These are phyloP conservation scores for Zoanthus sansibaricus DNA, from an alignment of 92 coral and sea anemone species.

Conservation along the genomic window DNA sequence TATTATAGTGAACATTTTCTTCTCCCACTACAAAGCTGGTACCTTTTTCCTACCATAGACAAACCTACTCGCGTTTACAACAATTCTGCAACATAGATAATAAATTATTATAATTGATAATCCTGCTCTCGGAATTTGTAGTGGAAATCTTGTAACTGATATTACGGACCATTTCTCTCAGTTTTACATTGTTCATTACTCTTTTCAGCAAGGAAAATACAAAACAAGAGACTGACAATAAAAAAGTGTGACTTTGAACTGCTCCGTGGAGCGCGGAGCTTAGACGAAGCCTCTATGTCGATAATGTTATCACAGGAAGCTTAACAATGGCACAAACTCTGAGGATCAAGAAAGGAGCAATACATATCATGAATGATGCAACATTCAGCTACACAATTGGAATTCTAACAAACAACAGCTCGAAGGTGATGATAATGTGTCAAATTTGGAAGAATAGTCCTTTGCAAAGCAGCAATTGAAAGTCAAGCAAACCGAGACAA, in stretches of 20 bases:
- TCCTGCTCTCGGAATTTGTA: neutral
- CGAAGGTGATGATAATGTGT: conserved; percentile 13
- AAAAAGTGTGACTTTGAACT: no score
- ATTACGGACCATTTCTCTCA: no score
- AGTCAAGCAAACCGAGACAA: conserved; percentile 47
- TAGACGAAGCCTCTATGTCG: conserved; percentile 60
- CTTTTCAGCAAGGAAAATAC: no score
- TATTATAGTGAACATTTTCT: no score
- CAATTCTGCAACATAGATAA: no score
- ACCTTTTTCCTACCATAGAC: no score
- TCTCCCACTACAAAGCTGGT: no score
- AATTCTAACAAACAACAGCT: conserved; percentile 48
- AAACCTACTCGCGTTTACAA: no score
- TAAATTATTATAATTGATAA: neutral
- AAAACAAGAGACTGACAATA: no score
- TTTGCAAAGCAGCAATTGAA: conserved; percentile 66
- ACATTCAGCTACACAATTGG: conserved; percentile 58
- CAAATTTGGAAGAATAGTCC: conserved; percentile 32
- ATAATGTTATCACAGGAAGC: conserved; percentile 53
- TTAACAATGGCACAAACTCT: conserved; percentile 44
- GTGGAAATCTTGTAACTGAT: no score
- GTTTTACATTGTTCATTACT: no score
- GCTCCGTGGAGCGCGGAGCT: neutral
- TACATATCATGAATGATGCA: conserved; percentile 57
- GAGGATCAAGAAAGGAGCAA: conserved; percentile 46